Conservation (phyloP, 2,888 invertebrate genomes). For the Monopis laevigella region DNA sequence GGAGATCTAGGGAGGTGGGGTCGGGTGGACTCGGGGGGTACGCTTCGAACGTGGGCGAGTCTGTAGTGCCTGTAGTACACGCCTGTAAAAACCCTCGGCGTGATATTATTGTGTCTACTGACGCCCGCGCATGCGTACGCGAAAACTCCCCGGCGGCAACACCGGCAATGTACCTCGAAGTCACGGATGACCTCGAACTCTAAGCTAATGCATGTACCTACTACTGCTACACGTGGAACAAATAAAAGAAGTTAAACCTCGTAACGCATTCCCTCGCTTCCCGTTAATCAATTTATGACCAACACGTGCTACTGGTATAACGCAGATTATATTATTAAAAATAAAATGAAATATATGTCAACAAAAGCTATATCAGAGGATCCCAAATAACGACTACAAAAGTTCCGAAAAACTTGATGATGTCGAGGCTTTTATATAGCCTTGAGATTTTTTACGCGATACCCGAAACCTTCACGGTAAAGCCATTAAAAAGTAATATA, state of each 20-base stretch:
- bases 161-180: constrained; percentile 25
- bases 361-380: too few species aligned
- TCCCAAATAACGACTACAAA: constrained; percentile 7
- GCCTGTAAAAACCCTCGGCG: constrained; percentile 40
- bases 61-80: constrained; percentile 63
- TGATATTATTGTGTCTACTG: constrained; percentile 59
- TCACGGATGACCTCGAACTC: constrained; percentile 45
- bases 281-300: constrained; percentile 4
- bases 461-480: constrained; percentile 1
- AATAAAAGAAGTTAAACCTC: constrained; percentile 6
- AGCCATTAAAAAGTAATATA: constrained; percentile 7
- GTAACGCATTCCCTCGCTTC: background rate
- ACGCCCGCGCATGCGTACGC: constrained; percentile 40
- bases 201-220: constrained; percentile 19
- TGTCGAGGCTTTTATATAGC: constrained; percentile 10
- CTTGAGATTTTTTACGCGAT: constrained; percentile 8
- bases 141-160: constrained; percentile 29
- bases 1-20: constrained; percentile 18
- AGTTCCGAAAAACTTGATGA: background rate
- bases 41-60: constrained; percentile 56
- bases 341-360: too few species aligned
- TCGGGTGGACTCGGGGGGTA: constrained; percentile 20
- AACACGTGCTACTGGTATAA: background rate
- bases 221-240: constrained; percentile 7
- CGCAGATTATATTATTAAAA: too few species aligned